Percentiles rank a stretch among this genome's conserved stretches.
Evolutionary conservation across 1,140 invertebrate species (phyloP).

Genomic region (Oryzaephilus surinamensis): DNA sequence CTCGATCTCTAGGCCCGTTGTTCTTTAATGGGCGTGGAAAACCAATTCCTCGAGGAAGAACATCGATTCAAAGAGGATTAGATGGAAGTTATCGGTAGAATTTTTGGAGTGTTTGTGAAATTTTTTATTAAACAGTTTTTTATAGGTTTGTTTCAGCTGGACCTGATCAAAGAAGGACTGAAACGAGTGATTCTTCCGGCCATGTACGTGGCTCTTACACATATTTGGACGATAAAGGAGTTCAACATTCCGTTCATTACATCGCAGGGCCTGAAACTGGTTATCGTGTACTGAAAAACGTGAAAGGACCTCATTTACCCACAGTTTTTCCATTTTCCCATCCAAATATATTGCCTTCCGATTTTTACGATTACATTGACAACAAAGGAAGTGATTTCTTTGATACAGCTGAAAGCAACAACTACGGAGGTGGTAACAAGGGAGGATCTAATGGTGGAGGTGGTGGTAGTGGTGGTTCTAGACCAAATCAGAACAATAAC

Average conservation of each 20-base stretch:
- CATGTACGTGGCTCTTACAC: constrained; percentile 62
- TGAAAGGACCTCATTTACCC: constrained; percentile 45
- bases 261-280: constrained; percentile 63
- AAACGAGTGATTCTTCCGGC: constrained; percentile 54
- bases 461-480: constrained; percentile 1
- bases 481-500: no score
- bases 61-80: constrained; percentile 47
- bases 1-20: constrained; percentile 41
- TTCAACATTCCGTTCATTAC: constrained; percentile 57
- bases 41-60: constrained; percentile 43
- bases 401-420: constrained; percentile 30
- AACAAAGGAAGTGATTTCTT: constrained; percentile 35
- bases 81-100: constrained; percentile 52
- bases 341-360: constrained; percentile 33
- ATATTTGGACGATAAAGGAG: constrained; percentile 61
- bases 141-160: constrained; percentile 55
- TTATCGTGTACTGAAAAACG: constrained; percentile 56
- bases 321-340: constrained; percentile 37
- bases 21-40: constrained; percentile 46
- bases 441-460: constrained; percentile 1
- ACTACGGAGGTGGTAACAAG: not conserved
- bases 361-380: constrained; percentile 38
- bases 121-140: not conserved
- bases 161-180: constrained; percentile 57
- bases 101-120: not conserved